phyloP scores from a whole-genome alignment of 2,797 vertebrate species.

The Pseudocheirus occidentalis region DNA sequence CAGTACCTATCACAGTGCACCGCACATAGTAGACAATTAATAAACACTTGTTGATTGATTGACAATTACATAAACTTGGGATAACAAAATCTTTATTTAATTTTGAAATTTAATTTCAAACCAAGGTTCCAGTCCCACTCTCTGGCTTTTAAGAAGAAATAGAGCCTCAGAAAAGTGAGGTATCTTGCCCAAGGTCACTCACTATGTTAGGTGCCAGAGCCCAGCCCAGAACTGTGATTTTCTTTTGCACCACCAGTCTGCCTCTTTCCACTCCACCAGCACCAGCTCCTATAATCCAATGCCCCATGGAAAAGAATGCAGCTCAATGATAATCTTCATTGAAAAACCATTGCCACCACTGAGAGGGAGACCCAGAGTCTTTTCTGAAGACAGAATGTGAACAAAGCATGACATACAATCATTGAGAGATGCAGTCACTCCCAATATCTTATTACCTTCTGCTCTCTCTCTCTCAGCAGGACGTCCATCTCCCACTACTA shows the following conservation, averaged over 20 bases:
- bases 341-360: neutral
- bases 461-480: conserved; percentile 44
- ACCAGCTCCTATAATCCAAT: neutral
- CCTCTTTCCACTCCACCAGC: neutral
- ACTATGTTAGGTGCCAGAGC: neutral
- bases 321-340: neutral
- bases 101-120: neutral
- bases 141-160: neutral
- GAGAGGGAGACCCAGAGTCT: neutral
- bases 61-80: neutral
- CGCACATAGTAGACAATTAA: neutral
- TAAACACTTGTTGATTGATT: neutral
- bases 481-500: conserved; percentile 20
- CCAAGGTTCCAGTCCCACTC: neutral
- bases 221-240: neutral
- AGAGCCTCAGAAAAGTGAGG: neutral
- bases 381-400: neutral
- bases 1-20: neutral
- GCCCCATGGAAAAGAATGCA: neutral
- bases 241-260: neutral
- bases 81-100: neutral
- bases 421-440: conserved; percentile 21
- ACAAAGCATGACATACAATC: neutral
- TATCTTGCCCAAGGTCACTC: neutral
- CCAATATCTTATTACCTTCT: conserved; percentile 67